A percentile compares a stretch with the other conserved stretches of the same genome.
phyloP scores from a whole-genome alignment of 2,888 invertebrate species.

The Ormia ochracea region DNA sequence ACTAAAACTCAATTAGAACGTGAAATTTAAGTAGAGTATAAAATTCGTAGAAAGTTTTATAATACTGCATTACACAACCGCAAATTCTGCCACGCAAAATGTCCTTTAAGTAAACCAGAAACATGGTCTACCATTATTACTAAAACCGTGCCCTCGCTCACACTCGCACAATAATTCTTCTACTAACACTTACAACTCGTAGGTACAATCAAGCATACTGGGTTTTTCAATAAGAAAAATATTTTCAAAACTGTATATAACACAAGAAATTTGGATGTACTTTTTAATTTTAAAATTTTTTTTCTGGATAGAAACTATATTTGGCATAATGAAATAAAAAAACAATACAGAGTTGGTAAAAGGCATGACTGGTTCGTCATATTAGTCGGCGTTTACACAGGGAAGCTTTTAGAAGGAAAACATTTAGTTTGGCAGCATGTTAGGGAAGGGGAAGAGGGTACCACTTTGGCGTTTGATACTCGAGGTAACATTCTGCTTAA shows the following conservation, averaged over 20 bases:
- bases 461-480: too few relatives aligned
- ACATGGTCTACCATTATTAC: conserved; percentile 51
- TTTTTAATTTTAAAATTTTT: too few relatives aligned
- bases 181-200: neutral
- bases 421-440: too few relatives aligned
- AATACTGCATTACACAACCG: conserved; percentile 1
- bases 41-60: conserved; percentile 38
- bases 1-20: conserved; percentile 57
- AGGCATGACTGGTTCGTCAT: too few relatives aligned
- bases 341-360: too few relatives aligned
- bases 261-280: too few relatives aligned
- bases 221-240: neutral
- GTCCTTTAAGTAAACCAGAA: conserved; percentile 45
- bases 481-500: too few relatives aligned
- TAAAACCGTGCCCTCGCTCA: neutral
- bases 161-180: neutral
- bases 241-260: neutral
- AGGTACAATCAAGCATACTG: neutral
- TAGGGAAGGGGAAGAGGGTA: too few relatives aligned
- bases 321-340: too few relatives aligned
- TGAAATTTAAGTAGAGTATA: conserved; percentile 33
- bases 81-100: conserved; percentile 35
- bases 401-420: too few relatives aligned
- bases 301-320: too few relatives aligned
- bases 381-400: too few relatives aligned